A percentile compares a stretch with the other conserved stretches of the same genome.
Evolutionary conservation across 2,113 vertebrate species (phyloP).

Genomic region (Arenaria interpres): DNA sequence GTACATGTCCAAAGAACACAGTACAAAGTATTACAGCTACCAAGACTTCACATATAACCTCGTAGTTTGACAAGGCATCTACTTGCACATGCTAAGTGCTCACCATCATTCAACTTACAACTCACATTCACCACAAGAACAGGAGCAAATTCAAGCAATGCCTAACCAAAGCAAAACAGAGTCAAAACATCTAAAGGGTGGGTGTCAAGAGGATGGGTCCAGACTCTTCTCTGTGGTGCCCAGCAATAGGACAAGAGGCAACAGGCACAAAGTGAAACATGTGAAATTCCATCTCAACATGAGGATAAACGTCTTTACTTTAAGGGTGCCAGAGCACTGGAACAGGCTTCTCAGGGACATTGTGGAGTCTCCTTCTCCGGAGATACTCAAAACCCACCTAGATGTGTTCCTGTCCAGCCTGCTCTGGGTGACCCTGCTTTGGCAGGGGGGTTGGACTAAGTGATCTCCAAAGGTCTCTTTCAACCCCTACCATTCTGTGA

Average conservation of each 20-base stretch:
- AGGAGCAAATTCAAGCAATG: background rate
- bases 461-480: background rate
- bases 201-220: background rate
- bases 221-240: background rate
- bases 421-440: background rate
- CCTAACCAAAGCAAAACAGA: background rate
- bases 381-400: background rate
- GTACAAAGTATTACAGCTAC: background rate
- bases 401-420: background rate
- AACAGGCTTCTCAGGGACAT: background rate
- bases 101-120: background rate
- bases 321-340: background rate
- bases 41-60: background rate
- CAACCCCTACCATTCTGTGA: background rate
- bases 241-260: background rate
- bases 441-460: background rate
- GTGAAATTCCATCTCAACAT: background rate
- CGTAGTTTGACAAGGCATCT: background rate
- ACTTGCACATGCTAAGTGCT: background rate
- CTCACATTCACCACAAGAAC: background rate
- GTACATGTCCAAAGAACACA: background rate
- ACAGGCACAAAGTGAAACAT: background rate
- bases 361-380: background rate
- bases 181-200: background rate
- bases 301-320: background rate